Base-by-base conservation (phyloP, 2,113 vertebrate species). In the Psittacula cyanocephala region DNA sequence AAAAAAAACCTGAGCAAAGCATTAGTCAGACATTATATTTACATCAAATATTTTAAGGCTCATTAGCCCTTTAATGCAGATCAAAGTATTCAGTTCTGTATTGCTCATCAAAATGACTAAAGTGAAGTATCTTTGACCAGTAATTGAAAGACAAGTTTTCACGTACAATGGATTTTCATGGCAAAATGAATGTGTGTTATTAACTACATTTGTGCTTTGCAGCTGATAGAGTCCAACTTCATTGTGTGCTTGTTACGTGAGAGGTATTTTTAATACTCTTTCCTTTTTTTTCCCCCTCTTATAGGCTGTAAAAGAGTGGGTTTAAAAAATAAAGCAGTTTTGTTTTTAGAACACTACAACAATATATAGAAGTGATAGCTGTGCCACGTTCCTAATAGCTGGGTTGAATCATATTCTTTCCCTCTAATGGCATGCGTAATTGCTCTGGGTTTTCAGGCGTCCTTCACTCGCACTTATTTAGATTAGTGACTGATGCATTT, bases 401-500 rank as follows among this genome's bases (percentile, higher is more conserved):
- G 91, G 91, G 97, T 85, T 98, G 98, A 97, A 97, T 98, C 97
- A 97, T 93, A 85, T 81, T 94, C 93, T 91, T 86, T 82, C 92
- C 96, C 89, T 96, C 98, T 97, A 97, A 97, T 97, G 97, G 96
- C 97, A 97, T 98, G 98, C 96, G 93, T 98, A 98, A 98, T 98
- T 97, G 97, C 96, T 92, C 95, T 44, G 91, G 97, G 96, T 98
- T 98, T 97, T 91, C 98, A 98, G 97, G 97, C 98, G 96, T 98
- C 98, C 98, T 98, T 99, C 98, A 98, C 97, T 97, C 91, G 76
- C 88, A 97, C 98, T 98, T 98, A 98, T 98, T 98, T 98, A 98
- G 98, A 98, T 98, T 98, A 98, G 98, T 99, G 98, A 98, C 98
- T 99, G 99, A 98, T 99, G 98, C 98, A 98, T 99, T 98, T 98